A percentile compares a stretch with the other conserved stretches of the same genome.
Conservation (phyloP, 1,140 invertebrate genomes). For the Anadara kagoshimensis region DNA sequence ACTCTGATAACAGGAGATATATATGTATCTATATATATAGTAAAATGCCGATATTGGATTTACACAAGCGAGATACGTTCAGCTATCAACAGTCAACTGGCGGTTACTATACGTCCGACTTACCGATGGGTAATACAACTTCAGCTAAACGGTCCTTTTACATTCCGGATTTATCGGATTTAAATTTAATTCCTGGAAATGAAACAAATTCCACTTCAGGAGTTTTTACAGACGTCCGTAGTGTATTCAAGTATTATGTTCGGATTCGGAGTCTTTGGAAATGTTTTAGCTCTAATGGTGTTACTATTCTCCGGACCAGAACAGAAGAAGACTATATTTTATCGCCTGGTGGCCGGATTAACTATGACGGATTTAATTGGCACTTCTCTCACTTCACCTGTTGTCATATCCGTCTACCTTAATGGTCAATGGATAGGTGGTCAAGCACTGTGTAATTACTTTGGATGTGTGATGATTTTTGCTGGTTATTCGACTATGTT, state of each 20-base stretch:
- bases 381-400: constrained; percentile 57
- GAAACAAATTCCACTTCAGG: not conserved
- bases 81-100: too few species aligned
- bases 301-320: constrained; percentile 49
- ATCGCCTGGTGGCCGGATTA: constrained; percentile 63
- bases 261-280: constrained; percentile 60
- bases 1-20: too few species aligned
- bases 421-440: constrained; percentile 60
- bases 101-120: too few species aligned
- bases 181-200: not conserved
- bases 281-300: constrained; percentile 59
- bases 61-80: too few species aligned
- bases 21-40: too few species aligned
- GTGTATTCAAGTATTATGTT: constrained; percentile 61
- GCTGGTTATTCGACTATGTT: constrained; percentile 70
- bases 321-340: constrained; percentile 61
- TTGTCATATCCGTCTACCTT: constrained; percentile 63
- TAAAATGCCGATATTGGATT: too few species aligned
- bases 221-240: constrained; percentile 18
- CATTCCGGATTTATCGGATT: not conserved
- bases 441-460: constrained; percentile 66
- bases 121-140: too few species aligned
- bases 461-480: constrained; percentile 73
- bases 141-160: too few species aligned
- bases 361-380: constrained; percentile 64